A percentile compares a stretch with the other conserved stretches of the same genome.
These are phyloP conservation scores for Mesorhabditis sp. DNA, from an alignment of 2,888 invertebrate species.

Conservation along the genomic window DNA sequence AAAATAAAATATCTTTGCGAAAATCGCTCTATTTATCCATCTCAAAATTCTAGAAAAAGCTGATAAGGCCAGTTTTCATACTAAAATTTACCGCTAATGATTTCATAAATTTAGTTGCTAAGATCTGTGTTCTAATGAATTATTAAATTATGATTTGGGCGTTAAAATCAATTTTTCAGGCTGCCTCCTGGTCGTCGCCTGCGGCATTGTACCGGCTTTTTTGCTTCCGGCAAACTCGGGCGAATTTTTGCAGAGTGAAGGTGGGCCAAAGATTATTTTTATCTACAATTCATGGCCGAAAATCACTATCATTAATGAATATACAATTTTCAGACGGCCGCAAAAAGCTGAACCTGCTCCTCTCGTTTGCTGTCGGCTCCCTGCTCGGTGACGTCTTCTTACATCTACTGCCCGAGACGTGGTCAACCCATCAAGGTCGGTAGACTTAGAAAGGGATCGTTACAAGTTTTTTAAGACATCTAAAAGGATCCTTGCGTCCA, in stretches of 20 bases:
- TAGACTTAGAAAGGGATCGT: neutral
- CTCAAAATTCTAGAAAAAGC: no score
- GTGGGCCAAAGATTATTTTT: no score
- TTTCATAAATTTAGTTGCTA: no score
- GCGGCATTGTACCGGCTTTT: conserved; percentile 43
- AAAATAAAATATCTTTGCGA: no score
- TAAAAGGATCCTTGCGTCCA: no score
- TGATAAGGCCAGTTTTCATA: no score
- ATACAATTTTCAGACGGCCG: conserved; percentile 33
- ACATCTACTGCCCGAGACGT: conserved; percentile 49
- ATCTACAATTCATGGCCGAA: no score
- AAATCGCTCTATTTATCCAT: no score
- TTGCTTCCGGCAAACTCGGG: conserved; percentile 35
- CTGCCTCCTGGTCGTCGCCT: conserved; percentile 33
- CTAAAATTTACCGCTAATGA: no score
- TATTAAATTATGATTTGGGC: no score
- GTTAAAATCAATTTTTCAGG: conserved; percentile 18
- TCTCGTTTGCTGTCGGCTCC: conserved; percentile 48
- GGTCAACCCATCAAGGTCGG: conserved; percentile 15
- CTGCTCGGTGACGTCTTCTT: conserved; percentile 50
- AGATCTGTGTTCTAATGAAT: no score
- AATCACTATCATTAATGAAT: no score
- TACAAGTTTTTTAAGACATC: neutral
- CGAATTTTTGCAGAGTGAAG: conserved; percentile 26
- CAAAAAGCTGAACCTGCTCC: conserved; percentile 32